Percentiles rank a stretch among this genome's conserved stretches.
Evolutionary conservation across 2,113 vertebrate species (phyloP).

Genomic region (Clarias batrachus): DNA sequence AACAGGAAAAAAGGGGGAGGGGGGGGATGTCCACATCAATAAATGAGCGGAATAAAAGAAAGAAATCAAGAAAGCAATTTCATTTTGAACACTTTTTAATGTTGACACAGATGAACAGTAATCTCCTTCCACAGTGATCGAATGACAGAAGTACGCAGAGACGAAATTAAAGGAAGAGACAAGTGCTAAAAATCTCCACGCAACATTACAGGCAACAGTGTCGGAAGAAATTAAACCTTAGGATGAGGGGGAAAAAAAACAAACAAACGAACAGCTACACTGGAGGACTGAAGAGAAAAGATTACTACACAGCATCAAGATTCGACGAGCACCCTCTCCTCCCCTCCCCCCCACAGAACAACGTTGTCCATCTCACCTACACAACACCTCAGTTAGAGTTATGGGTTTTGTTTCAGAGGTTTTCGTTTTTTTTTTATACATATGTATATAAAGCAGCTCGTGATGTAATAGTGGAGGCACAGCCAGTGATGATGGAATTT

Average conservation of each 20-base stretch:
- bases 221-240: not conserved
- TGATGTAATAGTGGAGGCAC: conserved; percentile 61
- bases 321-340: not conserved
- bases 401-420: conserved; percentile 33
- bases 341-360: not conserved
- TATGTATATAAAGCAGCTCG: conserved; percentile 46
- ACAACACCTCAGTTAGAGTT: conserved; percentile 46
- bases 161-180: conserved; percentile 41
- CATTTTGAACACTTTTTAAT: conserved; percentile 72
- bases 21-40: not conserved
- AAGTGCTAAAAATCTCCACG: conserved; percentile 39
- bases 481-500: conserved; percentile 49
- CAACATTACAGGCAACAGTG: conserved; percentile 20
- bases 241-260: not conserved
- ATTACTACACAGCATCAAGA: not conserved
- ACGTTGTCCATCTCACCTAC: conserved; percentile 20
- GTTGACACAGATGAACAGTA: conserved; percentile 67
- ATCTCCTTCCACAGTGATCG: conserved; percentile 60
- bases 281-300: not conserved
- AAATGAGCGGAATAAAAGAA: not conserved
- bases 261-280: not conserved
- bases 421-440: not conserved
- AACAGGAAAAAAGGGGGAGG: not conserved
- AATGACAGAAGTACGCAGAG: conserved; percentile 48
- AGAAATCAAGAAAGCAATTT: conserved; percentile 31